phyloP scores from a whole-genome alignment of 1,140 invertebrate genomes.

The Metaphire vulgaris region DNA sequence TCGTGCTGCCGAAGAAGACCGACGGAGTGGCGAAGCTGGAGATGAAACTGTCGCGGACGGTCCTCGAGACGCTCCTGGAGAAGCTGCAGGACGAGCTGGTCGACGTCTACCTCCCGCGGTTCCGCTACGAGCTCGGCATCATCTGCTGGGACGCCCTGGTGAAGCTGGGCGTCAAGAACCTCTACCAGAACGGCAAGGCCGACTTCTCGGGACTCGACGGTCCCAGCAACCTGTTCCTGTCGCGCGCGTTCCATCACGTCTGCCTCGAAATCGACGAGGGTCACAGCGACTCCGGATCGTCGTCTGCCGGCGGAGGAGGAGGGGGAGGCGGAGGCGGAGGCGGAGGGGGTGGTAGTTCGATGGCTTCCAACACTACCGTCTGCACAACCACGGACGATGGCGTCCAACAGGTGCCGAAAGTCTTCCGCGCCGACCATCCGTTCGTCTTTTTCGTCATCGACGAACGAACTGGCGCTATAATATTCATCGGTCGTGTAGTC shows the following conservation, averaged over 20 bases:
- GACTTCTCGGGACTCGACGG: conserved; percentile 29
- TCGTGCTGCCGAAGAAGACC: conserved; percentile 23
- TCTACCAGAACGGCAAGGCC: conserved; percentile 23
- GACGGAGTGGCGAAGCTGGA: conserved; percentile 23
- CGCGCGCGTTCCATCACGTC: conserved; percentile 27
- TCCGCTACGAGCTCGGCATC: conserved; percentile 28
- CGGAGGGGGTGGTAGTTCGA: conserved; percentile 1
- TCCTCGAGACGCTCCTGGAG: conserved; percentile 12
- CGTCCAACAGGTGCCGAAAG: conserved; percentile 20
- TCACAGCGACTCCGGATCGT: background rate
- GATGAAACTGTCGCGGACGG: conserved; percentile 21
- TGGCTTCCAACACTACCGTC: background rate
- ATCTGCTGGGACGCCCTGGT: conserved; percentile 21
- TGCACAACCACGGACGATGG: conserved; percentile 8
- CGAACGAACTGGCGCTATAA: conserved; percentile 36
- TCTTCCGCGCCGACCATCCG: conserved; percentile 64
- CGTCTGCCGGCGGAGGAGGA: background rate
- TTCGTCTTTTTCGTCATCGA: conserved; percentile 72
- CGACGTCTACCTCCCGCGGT: conserved; percentile 29
- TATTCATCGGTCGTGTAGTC: conserved; percentile 42
- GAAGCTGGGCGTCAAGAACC: conserved; percentile 23
- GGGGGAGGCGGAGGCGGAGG: too few species aligned
- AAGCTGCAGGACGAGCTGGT: conserved; percentile 19
- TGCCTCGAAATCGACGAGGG: conserved; percentile 29
- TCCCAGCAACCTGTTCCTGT: conserved; percentile 24